A percentile compares a stretch with the other conserved stretches of the same genome.
Conservation (phyloP, 2,888 invertebrate species). For the Dasysyrphus tricinctus region DNA sequence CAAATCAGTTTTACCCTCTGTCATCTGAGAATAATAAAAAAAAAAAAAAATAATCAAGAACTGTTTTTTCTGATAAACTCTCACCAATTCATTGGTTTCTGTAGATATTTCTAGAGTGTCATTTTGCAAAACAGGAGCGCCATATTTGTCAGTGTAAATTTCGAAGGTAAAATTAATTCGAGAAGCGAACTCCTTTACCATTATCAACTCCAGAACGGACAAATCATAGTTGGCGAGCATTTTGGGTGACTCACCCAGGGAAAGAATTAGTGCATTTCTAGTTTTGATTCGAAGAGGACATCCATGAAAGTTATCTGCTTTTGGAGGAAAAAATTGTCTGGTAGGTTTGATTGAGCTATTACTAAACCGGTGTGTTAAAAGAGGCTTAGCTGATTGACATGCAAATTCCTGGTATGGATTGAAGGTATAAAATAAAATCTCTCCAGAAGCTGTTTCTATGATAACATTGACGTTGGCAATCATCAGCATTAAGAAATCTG, state of each 20-base stretch:
- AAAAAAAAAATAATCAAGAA: too few relatives aligned
- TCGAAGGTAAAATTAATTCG: conserved; percentile 1
- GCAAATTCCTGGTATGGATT: not conserved
- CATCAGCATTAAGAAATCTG: not conserved
- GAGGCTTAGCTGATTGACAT: not conserved
- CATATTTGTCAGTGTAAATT: not conserved
- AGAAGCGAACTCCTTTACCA: not conserved
- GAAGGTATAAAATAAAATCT: conserved; percentile 7
- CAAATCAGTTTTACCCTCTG: too few relatives aligned
- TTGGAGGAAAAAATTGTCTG: not conserved
- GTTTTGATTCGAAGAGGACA: not conserved
- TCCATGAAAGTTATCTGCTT: not conserved
- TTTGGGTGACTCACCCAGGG: too few relatives aligned
- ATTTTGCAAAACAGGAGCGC: too few relatives aligned
- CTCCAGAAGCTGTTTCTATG: not conserved
- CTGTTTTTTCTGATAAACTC: too few relatives aligned
- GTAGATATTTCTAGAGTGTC: too few relatives aligned
- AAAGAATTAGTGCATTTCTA: not conserved
- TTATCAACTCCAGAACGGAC: not conserved
- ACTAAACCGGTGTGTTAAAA: not conserved
- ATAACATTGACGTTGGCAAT: not conserved
- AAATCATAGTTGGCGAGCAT: not conserved
- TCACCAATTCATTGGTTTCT: too few relatives aligned
- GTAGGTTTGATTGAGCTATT: not conserved
- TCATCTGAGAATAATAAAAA: too few relatives aligned